Conservation (phyloP, 2,797 vertebrate genomes). For the Pipistrellus pipistrellus region DNA sequence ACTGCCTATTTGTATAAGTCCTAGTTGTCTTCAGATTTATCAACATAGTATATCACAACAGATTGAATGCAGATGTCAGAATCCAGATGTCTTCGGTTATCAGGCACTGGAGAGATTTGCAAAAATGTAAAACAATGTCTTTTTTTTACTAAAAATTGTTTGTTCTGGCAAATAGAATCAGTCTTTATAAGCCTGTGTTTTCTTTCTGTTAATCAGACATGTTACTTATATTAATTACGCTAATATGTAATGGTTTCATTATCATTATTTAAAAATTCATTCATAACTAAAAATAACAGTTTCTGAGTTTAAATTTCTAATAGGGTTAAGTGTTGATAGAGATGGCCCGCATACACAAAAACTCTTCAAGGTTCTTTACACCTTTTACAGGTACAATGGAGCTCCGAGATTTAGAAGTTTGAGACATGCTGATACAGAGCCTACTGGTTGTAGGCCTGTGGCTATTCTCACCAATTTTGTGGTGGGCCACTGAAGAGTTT, state of each 20-base stretch:
- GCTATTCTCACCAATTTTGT: background rate
- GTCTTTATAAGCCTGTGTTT: conserved; percentile 6
- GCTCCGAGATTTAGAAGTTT: background rate
- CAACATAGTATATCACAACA: background rate
- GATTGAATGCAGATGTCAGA: conserved; percentile 20
- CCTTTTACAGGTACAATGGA: background rate
- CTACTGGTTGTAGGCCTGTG: background rate
- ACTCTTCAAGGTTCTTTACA: background rate
- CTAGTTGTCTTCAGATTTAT: background rate
- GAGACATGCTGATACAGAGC: background rate
- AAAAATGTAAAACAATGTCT: background rate
- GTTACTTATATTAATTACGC: background rate
- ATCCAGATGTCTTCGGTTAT: background rate
- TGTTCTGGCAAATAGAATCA: conserved; percentile 28
- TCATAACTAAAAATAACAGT: background rate
- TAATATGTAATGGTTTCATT: background rate
- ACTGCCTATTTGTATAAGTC: background rate
- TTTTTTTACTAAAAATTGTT: background rate
- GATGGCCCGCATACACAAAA: background rate
- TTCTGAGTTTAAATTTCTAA: conserved; percentile 21
- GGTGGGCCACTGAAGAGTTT: background rate
- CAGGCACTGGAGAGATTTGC: background rate
- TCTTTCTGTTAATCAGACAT: background rate
- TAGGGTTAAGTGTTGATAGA: background rate
- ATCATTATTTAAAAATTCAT: conserved; percentile 26